Base-by-base conservation (phyloP, 2,113 vertebrate genomes). In the Atrichornis clamosus region DNA sequence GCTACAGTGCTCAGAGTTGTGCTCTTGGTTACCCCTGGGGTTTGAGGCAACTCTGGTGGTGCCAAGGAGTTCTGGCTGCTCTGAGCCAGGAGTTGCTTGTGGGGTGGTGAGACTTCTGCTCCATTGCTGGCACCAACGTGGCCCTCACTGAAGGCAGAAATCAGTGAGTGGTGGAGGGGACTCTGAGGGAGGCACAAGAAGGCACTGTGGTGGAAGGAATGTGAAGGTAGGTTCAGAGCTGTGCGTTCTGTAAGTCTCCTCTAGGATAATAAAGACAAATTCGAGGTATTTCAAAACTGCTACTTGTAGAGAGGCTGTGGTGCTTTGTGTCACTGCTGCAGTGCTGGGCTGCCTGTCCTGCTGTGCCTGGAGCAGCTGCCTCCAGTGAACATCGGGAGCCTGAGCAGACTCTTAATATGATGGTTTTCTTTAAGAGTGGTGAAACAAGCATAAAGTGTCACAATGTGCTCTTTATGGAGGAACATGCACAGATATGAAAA, bases 121-220 rank as follows among this genome's bases (percentile, higher is more conserved):
- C n/a, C 1, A 0, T 18, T 63, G 26, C 18, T 33, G 23, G 26
- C 32, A 44, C 3, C 42, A 63, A 14, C 3, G 2, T 0, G 3
- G 18, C 13, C 32, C 7, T 13, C 2, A 0, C 5, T 2, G 1
- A 80, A 39, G 1, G 1, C 63, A 46, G 32, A 65, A 70, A 46
- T 39, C 50, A 23, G 7, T 11, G 21, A 8, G 9, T 35, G 28
- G 7, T 37, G 16, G 6, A 64, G 53, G 10, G 20, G 15, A 16
- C 22, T 50, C 30, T 22, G 26, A 27, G 7, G 14, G 35, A 22
- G n/a, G 41, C 37, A 78, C 42, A 44, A 50, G 32, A 0, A 0
- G 3, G 32, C 26, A 10, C 2, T 21, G 46, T 15, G 15, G 13
- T 58, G 13, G 20, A 35, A 77, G 3, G 41, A 84, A 65, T 32